Percentiles rank a stretch among this genome's conserved stretches.
phyloP scores from a whole-genome alignment of 2,888 invertebrate species.

The Microctonus hyperodae region DNA sequence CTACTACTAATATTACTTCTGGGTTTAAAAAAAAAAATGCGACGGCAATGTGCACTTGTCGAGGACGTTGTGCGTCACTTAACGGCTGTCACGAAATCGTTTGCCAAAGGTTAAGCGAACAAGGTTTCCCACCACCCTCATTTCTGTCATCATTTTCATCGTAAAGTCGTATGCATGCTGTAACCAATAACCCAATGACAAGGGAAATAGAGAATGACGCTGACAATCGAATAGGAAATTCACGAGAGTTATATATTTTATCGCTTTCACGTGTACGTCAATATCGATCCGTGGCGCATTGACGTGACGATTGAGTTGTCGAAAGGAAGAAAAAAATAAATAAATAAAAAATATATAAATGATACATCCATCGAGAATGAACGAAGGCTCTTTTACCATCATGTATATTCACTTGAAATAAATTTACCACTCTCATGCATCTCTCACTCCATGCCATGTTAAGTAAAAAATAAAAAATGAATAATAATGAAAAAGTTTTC shows the following conservation, averaged over 20 bases:
- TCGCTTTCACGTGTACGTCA: slow-evolving; percentile 42
- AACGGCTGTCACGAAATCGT: slow-evolving; percentile 2
- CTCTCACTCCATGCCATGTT: neutral
- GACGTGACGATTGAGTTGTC: slow-evolving; percentile 34
- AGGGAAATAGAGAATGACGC: slow-evolving; percentile 1
- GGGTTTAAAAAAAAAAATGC: neutral
- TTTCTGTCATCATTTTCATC: neutral
- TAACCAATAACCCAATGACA: neutral
- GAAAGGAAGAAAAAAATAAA: slow-evolving; percentile 5
- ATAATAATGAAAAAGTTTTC: too few relatives aligned
- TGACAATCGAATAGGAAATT: too few relatives aligned
- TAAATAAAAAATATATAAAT: neutral
- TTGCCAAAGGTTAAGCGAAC: slow-evolving; percentile 25
- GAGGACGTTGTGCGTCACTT: slow-evolving; percentile 19
- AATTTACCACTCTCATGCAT: neutral
- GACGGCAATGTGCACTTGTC: slow-evolving; percentile 9
- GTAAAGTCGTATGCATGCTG: neutral
- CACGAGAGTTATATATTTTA: neutral
- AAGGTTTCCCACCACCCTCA: neutral
- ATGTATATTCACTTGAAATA: neutral
- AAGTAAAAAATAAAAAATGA: neutral
- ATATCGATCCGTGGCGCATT: slow-evolving; percentile 39
- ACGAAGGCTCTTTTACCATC: slow-evolving; percentile 1
- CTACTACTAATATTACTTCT: too few relatives aligned
- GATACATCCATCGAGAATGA: neutral